Percentiles rank a stretch among this genome's conserved stretches.
Conservation (phyloP, 2,888 invertebrate genomes). For the Ophion ellenae region DNA sequence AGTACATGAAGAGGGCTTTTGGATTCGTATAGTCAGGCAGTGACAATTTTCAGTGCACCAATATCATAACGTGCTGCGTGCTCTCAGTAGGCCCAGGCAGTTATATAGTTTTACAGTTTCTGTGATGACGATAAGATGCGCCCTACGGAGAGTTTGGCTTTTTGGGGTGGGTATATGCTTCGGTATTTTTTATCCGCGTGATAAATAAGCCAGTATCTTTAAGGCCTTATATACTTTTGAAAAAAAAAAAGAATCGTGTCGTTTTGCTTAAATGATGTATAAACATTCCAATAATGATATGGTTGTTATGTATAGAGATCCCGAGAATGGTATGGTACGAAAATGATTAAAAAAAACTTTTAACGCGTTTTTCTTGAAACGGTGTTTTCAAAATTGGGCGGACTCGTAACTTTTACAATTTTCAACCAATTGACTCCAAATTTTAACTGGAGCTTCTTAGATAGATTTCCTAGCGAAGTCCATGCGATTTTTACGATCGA, state of each 20-base stretch:
- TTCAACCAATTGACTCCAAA: no score
- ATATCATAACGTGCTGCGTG: conserved; percentile 66
- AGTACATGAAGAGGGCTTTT: conserved; percentile 25
- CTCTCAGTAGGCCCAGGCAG: conserved; percentile 64
- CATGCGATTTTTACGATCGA: no score
- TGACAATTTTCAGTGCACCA: conserved; percentile 53
- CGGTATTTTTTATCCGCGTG: neutral
- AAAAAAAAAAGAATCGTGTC: neutral
- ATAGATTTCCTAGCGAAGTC: no score
- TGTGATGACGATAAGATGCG: conserved; percentile 50
- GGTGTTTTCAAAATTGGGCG: no score
- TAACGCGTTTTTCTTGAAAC: no score
- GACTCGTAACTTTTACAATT: no score
- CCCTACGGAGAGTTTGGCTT: conserved; percentile 47
- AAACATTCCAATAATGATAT: no score
- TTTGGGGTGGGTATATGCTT: conserved; percentile 9
- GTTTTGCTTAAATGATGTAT: no score
- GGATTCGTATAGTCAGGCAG: conserved; percentile 57
- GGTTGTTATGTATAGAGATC: no score
- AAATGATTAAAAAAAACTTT: no score
- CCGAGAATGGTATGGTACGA: no score
- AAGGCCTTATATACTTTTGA: neutral
- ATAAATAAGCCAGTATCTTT: neutral
- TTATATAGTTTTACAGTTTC: conserved; percentile 40
- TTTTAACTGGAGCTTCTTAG: no score